Evolutionary conservation across 2,113 vertebrate species (phyloP).

Genomic region (Ammodytes marinus): DNA sequence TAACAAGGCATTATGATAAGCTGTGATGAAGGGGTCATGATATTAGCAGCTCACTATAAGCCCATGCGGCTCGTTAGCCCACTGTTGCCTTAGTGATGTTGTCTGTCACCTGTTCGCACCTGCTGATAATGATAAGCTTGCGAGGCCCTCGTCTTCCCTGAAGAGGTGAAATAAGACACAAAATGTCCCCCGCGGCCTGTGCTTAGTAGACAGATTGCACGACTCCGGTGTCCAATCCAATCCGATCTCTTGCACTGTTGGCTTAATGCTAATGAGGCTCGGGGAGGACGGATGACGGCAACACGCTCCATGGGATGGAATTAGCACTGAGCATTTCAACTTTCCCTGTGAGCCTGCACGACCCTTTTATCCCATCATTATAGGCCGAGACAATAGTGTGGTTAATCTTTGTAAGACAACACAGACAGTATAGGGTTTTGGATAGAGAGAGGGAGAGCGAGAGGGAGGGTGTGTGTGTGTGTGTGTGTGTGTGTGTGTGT

Average conservation of each 20-base stretch:
- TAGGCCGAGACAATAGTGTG: conserved; percentile 73
- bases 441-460: no score
- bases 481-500: no score
- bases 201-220: conserved; percentile 30
- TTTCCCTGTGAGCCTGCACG: conserved; percentile 62
- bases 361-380: conserved; percentile 73
- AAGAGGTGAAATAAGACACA: conserved; percentile 36
- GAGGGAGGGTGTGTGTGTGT: no score
- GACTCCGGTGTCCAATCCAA: conserved; percentile 54
- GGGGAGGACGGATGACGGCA: conserved; percentile 58
- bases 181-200: background rate
- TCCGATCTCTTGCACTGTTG: conserved; percentile 39
- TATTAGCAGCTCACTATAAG: conserved; percentile 38
- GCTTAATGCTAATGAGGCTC: conserved; percentile 63
- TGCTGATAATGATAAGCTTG: conserved; percentile 16
- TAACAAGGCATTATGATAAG: conserved; percentile 42
- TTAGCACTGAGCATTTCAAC: conserved; percentile 62
- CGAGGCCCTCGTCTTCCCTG: conserved; percentile 4
- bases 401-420: conserved; percentile 79
- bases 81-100: background rate
- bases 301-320: conserved; percentile 70
- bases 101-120: conserved; percentile 19
- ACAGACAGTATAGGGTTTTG: conserved; percentile 9
- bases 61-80: conserved; percentile 28
- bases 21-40: conserved; percentile 28